Percentiles rank a stretch among this genome's conserved stretches.
phyloP scores from a whole-genome alignment of 2,113 vertebrate species.

The Leptobrachium leishanense region DNA sequence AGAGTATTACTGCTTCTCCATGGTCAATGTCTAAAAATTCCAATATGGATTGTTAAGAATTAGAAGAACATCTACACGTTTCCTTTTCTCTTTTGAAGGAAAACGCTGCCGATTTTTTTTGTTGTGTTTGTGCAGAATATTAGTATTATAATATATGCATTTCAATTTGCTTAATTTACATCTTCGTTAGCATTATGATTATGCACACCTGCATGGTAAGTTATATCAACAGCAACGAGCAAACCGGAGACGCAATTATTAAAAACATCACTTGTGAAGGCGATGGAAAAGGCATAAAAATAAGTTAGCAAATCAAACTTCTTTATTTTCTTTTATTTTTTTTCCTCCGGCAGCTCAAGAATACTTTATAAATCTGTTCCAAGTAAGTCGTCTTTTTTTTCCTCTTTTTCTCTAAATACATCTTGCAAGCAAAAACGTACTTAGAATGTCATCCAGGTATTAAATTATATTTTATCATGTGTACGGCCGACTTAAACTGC shows the following conservation, averaged over 20 bases:
- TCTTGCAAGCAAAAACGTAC: conserved; percentile 28
- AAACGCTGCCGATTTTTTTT: conserved; percentile 13
- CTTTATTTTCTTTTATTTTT: neutral
- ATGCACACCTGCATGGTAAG: conserved; percentile 41
- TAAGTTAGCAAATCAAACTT: conserved; percentile 39
- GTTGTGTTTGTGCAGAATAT: conserved; percentile 25
- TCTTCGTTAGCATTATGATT: conserved; percentile 44
- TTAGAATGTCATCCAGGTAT: conserved; percentile 21
- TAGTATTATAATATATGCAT: conserved; percentile 39
- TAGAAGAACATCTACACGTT: neutral
- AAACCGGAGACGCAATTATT: conserved; percentile 30
- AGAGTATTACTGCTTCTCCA: too few species aligned
- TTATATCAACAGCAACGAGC: conserved; percentile 37
- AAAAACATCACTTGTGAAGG: conserved; percentile 16
- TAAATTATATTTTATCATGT: conserved; percentile 44
- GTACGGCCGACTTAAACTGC: conserved; percentile 22
- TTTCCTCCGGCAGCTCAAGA: neutral
- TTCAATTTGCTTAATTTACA: conserved; percentile 38
- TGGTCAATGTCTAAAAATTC: too few species aligned
- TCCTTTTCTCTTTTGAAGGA: conserved; percentile 7
- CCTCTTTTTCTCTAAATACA: conserved; percentile 3
- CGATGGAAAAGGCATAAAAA: neutral
- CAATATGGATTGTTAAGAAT: too few species aligned
- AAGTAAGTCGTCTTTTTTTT: neutral
- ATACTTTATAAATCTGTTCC: conserved; percentile 34